These are phyloP conservation scores for Tachina grossa DNA, from an alignment of 2,888 invertebrate species.

Conservation along the genomic window DNA sequence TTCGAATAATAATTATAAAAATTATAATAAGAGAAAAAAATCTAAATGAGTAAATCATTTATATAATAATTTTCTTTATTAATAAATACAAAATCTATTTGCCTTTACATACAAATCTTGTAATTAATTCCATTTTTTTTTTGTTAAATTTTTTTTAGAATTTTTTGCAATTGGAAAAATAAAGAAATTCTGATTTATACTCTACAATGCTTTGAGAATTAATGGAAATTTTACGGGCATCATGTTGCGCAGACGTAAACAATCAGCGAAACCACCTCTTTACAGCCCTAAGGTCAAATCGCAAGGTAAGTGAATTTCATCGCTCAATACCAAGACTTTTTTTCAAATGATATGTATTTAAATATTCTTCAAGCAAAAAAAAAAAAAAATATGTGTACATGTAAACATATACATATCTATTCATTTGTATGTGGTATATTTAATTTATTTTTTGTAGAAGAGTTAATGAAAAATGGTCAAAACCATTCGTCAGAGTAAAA, in stretches of 20 bases:
- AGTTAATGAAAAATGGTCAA: constrained; percentile 64
- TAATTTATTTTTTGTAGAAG: neutral
- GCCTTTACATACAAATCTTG: no score
- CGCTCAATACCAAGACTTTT: constrained; percentile 38
- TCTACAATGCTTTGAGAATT: constrained; percentile 56
- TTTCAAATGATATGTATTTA: constrained; percentile 34
- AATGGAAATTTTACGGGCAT: constrained; percentile 73
- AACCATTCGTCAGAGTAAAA: constrained; percentile 62
- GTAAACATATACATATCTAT: no score
- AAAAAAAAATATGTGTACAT: constrained; percentile 38
- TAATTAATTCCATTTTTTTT: no score
- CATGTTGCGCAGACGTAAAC: constrained; percentile 78
- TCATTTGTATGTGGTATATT: no score
- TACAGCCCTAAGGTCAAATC: constrained; percentile 69
- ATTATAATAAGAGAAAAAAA: neutral
- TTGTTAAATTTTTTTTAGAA: neutral
- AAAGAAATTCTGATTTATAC: neutral
- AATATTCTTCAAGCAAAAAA: constrained; percentile 6
- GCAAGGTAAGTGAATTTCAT: constrained; percentile 66
- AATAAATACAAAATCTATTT: neutral
- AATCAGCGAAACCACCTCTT: constrained; percentile 80
- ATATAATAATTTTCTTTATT: neutral
- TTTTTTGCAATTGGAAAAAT: constrained; percentile 13
- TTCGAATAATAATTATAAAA: no score
- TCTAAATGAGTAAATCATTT: neutral